Evolutionary conservation across 2,797 vertebrate genomes (phyloP).

Genomic region (Coregonus suidteri): DNA sequence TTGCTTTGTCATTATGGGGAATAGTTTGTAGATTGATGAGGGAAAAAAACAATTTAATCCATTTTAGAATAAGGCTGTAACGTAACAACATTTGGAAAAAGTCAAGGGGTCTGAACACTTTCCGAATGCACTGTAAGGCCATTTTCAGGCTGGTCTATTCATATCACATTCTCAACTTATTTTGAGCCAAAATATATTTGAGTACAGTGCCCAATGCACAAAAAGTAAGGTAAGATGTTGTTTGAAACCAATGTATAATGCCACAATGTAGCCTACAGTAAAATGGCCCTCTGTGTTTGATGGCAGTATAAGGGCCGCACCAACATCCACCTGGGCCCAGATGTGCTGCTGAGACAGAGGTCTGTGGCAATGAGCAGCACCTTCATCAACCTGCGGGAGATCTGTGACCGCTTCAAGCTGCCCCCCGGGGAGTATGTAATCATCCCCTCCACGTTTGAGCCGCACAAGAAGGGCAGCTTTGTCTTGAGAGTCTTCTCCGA

Average conservation of each 20-base stretch:
- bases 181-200: neutral
- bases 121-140: too few relatives aligned
- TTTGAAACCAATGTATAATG: too few relatives aligned
- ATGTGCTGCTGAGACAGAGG: conserved; percentile 68
- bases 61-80: too few relatives aligned
- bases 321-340: conserved; percentile 80
- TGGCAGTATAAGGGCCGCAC: conserved; percentile 75
- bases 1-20: too few relatives aligned
- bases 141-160: neutral
- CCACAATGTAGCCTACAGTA: too few relatives aligned
- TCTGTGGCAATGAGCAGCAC: conserved; percentile 59
- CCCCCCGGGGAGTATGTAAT: conserved; percentile 65
- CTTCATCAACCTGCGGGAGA: conserved; percentile 67
- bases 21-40: too few relatives aligned
- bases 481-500: conserved; percentile 68
- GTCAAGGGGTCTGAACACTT: too few relatives aligned
- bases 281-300: neutral
- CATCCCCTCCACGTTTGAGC: conserved; percentile 69
- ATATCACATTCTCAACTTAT: neutral
- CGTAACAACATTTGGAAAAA: too few relatives aligned
- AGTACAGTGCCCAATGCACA: neutral
- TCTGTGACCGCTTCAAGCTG: conserved; percentile 61
- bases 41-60: too few relatives aligned
- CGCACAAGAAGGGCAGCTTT: conserved; percentile 63
- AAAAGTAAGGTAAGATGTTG: neutral